A percentile compares a stretch with the other conserved stretches of the same genome.
These are phyloP conservation scores for Galerucella calmariensis DNA, from an alignment of 2,888 invertebrate genomes.

Conservation along the genomic window DNA sequence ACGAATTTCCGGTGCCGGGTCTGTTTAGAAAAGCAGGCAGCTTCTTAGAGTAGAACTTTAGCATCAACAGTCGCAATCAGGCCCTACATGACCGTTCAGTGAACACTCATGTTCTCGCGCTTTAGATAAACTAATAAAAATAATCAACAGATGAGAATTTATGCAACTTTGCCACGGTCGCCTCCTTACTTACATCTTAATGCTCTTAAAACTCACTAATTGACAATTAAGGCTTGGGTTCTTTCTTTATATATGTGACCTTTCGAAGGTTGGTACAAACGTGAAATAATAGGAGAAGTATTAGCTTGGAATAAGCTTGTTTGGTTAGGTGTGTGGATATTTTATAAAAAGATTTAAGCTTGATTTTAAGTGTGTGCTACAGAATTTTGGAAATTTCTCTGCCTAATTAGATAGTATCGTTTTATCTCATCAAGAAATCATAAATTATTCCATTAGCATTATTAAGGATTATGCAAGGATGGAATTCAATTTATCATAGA, in stretches of 20 bases:
- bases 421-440: no score
- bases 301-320: conserved; percentile 11
- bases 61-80: conserved; percentile 57
- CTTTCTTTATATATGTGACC: conserved; percentile 41
- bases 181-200: conserved; percentile 55
- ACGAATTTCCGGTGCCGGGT: not conserved
- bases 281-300: conserved; percentile 29
- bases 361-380: no score
- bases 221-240: conserved; percentile 53
- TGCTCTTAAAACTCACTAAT: conserved; percentile 56
- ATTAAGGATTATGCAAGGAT: no score
- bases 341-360: not conserved
- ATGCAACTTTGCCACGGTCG: conserved; percentile 55
- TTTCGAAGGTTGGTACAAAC: conserved; percentile 26
- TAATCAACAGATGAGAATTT: conserved; percentile 60
- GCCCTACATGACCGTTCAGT: conserved; percentile 60
- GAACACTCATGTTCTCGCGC: conserved; percentile 61
- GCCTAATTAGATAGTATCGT: no score
- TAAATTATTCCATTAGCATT: no score
- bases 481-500: no score
- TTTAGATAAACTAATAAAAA: conserved; percentile 60
- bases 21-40: conserved; percentile 2
- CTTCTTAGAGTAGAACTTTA: conserved; percentile 26
- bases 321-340: not conserved
- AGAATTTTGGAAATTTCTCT: no score